Percentiles rank a stretch among this genome's conserved stretches.
phyloP scores from a whole-genome alignment of 2,888 invertebrate genomes.

The Salpingus planirostris region DNA sequence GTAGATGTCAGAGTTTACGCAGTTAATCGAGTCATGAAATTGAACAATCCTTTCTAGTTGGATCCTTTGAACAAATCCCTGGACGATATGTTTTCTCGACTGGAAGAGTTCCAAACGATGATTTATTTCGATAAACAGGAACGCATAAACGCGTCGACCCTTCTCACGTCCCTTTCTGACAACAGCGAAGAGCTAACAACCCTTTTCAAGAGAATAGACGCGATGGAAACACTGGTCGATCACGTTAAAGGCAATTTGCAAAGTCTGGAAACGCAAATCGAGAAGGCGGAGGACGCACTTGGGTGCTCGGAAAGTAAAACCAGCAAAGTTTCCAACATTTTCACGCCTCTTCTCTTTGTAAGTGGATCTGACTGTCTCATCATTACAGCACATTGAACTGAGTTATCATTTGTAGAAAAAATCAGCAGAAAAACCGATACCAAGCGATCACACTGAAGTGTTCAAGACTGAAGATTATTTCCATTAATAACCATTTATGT shows the following conservation, averaged over 20 bases:
- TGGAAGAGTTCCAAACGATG: slow-evolving; percentile 31
- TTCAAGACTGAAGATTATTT: slow-evolving; percentile 26
- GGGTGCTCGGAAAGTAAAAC: slow-evolving; percentile 19
- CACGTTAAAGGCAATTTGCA: slow-evolving; percentile 27
- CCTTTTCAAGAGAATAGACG: slow-evolving; percentile 26
- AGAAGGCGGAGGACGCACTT: slow-evolving; percentile 25
- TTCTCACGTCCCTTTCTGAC: slow-evolving; percentile 19
- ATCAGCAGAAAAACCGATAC: slow-evolving; percentile 16
- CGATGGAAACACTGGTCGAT: slow-evolving; percentile 21
- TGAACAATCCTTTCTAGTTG: slow-evolving; percentile 17
- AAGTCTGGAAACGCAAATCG: slow-evolving; percentile 23
- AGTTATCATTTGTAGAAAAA: slow-evolving; percentile 22
- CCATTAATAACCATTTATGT: too few species aligned
- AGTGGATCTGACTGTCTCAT: slow-evolving; percentile 14
- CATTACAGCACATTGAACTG: too few species aligned
- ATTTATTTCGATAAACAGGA: slow-evolving; percentile 26
- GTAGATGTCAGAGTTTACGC: slow-evolving; percentile 2
- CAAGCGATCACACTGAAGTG: slow-evolving; percentile 8
- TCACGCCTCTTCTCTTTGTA: slow-evolving; percentile 30
- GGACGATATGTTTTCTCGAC: slow-evolving; percentile 27
- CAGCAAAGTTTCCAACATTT: slow-evolving; percentile 25
- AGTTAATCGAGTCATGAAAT: slow-evolving; percentile 2
- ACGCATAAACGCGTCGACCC: slow-evolving; percentile 21
- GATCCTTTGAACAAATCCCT: slow-evolving; percentile 22
- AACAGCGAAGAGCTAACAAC: slow-evolving; percentile 21